Conservation (phyloP, 2,888 invertebrate genomes). For the Chaitophorus viminalis region DNA sequence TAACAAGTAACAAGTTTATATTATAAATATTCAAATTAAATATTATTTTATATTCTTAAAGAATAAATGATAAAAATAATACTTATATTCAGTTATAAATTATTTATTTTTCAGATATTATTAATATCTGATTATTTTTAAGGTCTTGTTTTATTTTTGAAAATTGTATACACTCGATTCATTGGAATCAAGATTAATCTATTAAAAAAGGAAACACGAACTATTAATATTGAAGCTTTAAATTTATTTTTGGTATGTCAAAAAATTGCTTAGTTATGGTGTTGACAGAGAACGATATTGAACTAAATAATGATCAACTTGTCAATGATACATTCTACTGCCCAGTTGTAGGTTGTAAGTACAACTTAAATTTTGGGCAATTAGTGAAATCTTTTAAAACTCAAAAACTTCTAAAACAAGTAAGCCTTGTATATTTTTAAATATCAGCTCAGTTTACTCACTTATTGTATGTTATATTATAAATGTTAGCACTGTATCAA, state of each 20-base stretch:
- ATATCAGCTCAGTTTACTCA: background rate
- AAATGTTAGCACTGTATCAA: constrained; percentile 61
- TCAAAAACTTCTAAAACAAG: constrained; percentile 51
- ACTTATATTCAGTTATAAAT: background rate
- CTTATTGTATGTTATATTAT: background rate
- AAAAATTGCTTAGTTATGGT: constrained; percentile 19
- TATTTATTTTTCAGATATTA: background rate
- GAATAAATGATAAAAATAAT: no score
- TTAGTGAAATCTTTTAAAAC: constrained; percentile 27
- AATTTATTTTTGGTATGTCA: background rate
- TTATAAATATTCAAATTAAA: no score
- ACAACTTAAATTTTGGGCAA: constrained; percentile 10
- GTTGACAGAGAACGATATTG: background rate
- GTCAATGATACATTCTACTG: constrained; percentile 28
- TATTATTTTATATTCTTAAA: no score
- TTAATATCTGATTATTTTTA: background rate
- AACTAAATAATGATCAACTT: background rate
- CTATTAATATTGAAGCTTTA: background rate
- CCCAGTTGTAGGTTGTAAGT: constrained; percentile 37
- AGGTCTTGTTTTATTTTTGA: background rate
- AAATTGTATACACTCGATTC: no score
- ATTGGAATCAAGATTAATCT: no score
- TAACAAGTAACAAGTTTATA: no score
- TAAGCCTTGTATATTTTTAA: background rate
- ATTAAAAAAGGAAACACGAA: no score